Evolutionary conservation across 2,113 vertebrate species (phyloP), one percentile per base, ranked within the genome.

Genomic region (Psettodes erumei): DNA sequence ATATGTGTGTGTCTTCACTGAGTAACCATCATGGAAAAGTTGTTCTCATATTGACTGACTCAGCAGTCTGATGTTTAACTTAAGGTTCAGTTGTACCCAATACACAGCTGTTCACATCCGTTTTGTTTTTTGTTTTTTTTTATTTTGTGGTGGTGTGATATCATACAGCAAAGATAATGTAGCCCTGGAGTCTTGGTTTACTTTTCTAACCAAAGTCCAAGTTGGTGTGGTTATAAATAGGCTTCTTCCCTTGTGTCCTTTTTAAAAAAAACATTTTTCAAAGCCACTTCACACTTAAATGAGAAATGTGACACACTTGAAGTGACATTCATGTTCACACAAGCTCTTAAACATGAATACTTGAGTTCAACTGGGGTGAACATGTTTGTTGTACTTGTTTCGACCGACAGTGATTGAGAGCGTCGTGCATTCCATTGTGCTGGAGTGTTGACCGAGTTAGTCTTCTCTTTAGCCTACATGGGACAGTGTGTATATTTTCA

Each of bases 1-100:
- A 11, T 64, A 47, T 66, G 68, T 74, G 75, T 79, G 35, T 67
- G 72, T 86, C 66, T 58, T 76, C 42, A 58, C 56, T 69, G 45
- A 85, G 30, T 32, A 75, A 72, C 60, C 61, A 64, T 78, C 51
- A 76, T 84, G 84, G 88, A 92, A 89, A 82, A 13, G 42, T 35
- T 27, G 61, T 55, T 55, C 69, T 45, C 25, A 10, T 79, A 56
- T 30, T 43, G 32, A 28, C 64, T 90, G 88, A 91, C 75, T 93
- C 81, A 91, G 83, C 69, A 47, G 77, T 76, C 84, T 89, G 56
- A 70, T 77, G 65, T 84, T 81, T 90, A 78, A 88, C 90, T 84
- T 77, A 53, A 45, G 77, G 18, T 79, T 81, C 37, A 84, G 81
- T 77, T 60, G 58, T 74, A 13, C 21, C 47, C 47, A 45, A 56